These are phyloP conservation scores for Trichomalopsis sarcophagae DNA, from an alignment of 1,140 invertebrate genomes.

Conservation along the genomic window DNA sequence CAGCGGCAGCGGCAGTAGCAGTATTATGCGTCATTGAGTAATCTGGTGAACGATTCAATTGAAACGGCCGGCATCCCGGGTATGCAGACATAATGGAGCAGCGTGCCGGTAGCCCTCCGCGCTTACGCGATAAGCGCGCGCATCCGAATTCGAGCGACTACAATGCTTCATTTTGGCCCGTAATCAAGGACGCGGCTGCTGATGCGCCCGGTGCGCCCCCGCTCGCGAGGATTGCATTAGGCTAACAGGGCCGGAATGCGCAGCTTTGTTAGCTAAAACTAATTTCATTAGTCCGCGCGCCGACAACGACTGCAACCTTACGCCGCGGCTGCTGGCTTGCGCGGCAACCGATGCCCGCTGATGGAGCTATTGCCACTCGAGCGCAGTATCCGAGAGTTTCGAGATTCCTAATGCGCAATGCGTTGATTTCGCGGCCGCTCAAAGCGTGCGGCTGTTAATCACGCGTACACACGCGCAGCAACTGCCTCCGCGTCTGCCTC, in stretches of 20 bases:
- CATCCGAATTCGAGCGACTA: slow-evolving; percentile 25
- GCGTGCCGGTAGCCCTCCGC: slow-evolving; percentile 57
- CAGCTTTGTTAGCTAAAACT: slow-evolving; percentile 15
- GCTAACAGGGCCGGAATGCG: background rate
- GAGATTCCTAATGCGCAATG: background rate
- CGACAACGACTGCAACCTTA: background rate
- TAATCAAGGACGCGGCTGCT: slow-evolving; percentile 10
- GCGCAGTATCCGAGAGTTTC: background rate
- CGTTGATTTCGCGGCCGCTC: background rate
- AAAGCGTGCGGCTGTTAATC: too few relatives aligned
- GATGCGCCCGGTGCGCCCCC: background rate
- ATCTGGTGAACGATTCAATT: slow-evolving; percentile 75
- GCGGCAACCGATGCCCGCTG: too few relatives aligned
- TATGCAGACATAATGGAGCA: slow-evolving; percentile 74
- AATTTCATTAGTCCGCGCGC: background rate
- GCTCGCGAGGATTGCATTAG: background rate
- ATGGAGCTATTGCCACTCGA: too few relatives aligned
- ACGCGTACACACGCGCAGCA: too few relatives aligned
- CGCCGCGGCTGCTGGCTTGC: too few relatives aligned
- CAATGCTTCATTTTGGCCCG: slow-evolving; percentile 47
- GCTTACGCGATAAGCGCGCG: slow-evolving; percentile 69
- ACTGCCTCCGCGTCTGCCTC: too few relatives aligned
- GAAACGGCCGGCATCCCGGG: slow-evolving; percentile 71
- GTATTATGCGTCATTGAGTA: slow-evolving; percentile 74
- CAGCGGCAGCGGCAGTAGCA: slow-evolving; percentile 57